phyloP scores from a whole-genome alignment of 2,113 vertebrate genomes.

The Pipra filicauda region DNA sequence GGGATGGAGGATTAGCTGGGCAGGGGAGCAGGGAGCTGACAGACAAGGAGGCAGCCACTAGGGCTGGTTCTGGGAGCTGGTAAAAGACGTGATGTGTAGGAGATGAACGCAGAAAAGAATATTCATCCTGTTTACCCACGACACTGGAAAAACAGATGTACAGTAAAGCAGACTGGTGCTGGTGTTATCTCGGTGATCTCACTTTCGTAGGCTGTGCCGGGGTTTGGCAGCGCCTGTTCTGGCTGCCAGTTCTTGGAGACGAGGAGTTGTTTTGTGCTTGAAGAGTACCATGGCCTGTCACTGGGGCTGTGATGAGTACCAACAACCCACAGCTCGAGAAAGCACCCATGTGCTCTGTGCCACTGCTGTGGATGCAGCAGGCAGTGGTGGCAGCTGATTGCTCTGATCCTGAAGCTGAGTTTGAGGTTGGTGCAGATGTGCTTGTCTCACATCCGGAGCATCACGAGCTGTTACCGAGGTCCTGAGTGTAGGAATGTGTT shows the following conservation, averaged over 20 bases:
- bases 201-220: not conserved
- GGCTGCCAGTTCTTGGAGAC: not conserved
- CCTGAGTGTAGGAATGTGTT: fast-evolving
- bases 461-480: not conserved
- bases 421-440: not conserved
- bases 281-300: fast-evolving
- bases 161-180: not conserved
- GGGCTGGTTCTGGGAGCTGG: not conserved
- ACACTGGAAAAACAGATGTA: not conserved
- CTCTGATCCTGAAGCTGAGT: not conserved
- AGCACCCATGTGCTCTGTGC: not conserved
- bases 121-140: not conserved
- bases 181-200: not conserved
- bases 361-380: not conserved
- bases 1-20: not conserved
- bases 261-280: not conserved
- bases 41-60: not conserved
- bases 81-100: not conserved
- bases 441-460: not conserved
- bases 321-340: not conserved
- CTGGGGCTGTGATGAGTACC: not conserved
- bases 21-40: not conserved
- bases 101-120: not conserved
- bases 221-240: not conserved
- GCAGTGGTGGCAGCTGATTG: fast-evolving